Conservation (phyloP, 1,140 invertebrate species). For the Nixonia krombeini region DNA sequence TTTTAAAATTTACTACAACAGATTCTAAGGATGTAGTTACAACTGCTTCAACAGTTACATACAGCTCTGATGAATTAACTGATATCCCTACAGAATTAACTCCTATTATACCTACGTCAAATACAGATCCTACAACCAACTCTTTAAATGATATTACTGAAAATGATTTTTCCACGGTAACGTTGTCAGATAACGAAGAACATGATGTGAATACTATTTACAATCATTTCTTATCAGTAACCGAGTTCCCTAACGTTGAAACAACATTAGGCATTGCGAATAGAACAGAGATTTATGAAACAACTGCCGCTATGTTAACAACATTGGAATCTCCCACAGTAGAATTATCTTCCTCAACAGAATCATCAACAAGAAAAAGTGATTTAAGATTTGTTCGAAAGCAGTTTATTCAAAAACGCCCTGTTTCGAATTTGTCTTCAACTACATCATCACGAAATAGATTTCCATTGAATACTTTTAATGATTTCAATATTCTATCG, state of each 20-base stretch:
- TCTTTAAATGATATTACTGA: conserved; percentile 7
- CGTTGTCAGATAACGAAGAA: conserved; percentile 18
- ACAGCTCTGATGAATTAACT: conserved; percentile 2
- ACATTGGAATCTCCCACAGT: conserved; percentile 18
- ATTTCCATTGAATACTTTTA: conserved; percentile 10
- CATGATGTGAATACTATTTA: conserved; percentile 5
- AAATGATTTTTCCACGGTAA: conserved; percentile 8
- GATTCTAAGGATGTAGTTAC: not conserved
- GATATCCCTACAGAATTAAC: conserved; percentile 7
- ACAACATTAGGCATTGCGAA: conserved; percentile 12
- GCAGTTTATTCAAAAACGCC: conserved; percentile 55
- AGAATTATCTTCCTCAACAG: conserved; percentile 9
- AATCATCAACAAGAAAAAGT: conserved; percentile 14
- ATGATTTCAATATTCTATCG: not conserved
- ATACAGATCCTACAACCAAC: conserved; percentile 1
- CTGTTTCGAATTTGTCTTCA: conserved; percentile 5
- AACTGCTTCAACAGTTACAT: not conserved
- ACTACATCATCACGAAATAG: conserved; percentile 10
- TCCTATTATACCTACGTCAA: not conserved
- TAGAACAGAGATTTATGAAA: not conserved
- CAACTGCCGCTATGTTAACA: not conserved
- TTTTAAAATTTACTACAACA: conserved; percentile 9
- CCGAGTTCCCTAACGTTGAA: not conserved
- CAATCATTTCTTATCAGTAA: conserved; percentile 4
- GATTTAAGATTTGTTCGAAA: conserved; percentile 49